Conservation (phyloP, 2,888 invertebrate genomes). For the Busseola fusca region DNA sequence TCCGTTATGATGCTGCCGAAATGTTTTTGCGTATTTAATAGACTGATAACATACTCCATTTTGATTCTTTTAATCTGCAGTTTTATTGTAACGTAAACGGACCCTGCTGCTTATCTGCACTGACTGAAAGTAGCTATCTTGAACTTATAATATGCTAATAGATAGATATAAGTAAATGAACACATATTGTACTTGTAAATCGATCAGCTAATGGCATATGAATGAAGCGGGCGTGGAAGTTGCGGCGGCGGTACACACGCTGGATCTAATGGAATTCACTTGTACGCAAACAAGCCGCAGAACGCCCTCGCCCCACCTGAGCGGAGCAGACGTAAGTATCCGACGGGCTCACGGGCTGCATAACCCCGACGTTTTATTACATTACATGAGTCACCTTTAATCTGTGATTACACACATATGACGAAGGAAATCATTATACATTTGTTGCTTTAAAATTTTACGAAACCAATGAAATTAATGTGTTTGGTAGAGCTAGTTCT, state of each 20-base stretch:
- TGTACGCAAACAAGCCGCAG: constrained; percentile 88
- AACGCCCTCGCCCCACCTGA: constrained; percentile 76
- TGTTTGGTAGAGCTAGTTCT: background rate
- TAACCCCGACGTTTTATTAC: constrained; percentile 58
- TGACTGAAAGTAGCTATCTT: constrained; percentile 34
- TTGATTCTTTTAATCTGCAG: background rate
- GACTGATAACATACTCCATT: background rate
- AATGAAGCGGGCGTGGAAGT: constrained; percentile 84
- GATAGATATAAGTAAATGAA: constrained; percentile 72
- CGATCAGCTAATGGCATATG: constrained; percentile 88
- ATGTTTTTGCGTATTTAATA: constrained; percentile 26
- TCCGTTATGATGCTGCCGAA: constrained; percentile 43
- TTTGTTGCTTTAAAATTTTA: background rate
- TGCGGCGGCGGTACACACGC: constrained; percentile 82
- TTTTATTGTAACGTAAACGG: background rate
- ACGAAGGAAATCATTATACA: constrained; percentile 3
- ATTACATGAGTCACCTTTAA: constrained; percentile 57
- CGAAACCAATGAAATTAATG: background rate
- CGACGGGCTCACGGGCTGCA: constrained; percentile 65
- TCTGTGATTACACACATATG: constrained; percentile 33
- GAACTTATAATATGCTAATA: constrained; percentile 45
- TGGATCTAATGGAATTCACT: constrained; percentile 88
- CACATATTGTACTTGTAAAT: constrained; percentile 81
- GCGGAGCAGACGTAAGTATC: constrained; percentile 70
- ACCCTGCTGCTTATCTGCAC: background rate